Evolutionary conservation across 2,888 invertebrate genomes (phyloP).

Genomic region (Diachrysia chrysitis): DNA sequence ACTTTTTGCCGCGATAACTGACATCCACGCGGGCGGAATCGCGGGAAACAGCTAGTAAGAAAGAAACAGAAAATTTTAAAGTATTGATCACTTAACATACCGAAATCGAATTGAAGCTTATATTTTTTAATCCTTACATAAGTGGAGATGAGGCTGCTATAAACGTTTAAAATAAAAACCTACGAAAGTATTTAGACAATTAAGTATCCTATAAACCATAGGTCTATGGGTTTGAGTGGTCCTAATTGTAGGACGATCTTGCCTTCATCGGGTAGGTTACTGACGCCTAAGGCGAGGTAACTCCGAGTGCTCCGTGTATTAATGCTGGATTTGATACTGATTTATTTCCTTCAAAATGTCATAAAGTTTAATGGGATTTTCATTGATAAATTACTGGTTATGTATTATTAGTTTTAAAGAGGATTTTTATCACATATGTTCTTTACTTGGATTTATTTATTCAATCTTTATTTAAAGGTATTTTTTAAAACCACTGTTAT

Average conservation of each 20-base stretch:
- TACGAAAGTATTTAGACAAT: slow-evolving; percentile 43
- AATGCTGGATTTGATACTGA: slow-evolving; percentile 22
- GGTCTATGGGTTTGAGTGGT: slow-evolving; percentile 38
- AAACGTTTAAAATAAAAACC: slow-evolving; percentile 5
- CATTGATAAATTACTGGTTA: too few species aligned
- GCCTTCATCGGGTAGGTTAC: slow-evolving; percentile 25
- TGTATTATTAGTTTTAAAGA: too few species aligned
- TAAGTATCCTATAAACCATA: slow-evolving; percentile 8
- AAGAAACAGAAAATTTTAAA: too few species aligned
- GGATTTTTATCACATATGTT: too few species aligned
- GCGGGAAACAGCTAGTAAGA: too few species aligned
- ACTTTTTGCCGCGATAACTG: too few species aligned
- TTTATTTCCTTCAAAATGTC: not conserved
- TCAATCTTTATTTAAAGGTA: too few species aligned
- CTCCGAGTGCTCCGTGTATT: slow-evolving; percentile 22
- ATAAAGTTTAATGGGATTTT: too few species aligned
- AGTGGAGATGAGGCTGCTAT: not conserved
- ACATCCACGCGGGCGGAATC: too few species aligned
- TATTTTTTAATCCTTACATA: not conserved
- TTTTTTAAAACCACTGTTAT: too few species aligned
- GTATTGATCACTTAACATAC: too few species aligned
- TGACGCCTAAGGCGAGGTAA: slow-evolving; percentile 39
- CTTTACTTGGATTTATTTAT: too few species aligned
- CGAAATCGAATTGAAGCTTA: not conserved
- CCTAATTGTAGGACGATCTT: slow-evolving; percentile 60